These are phyloP conservation scores for Machimus rusticus DNA, from an alignment of 2,888 invertebrate species.

Conservation along the genomic window DNA sequence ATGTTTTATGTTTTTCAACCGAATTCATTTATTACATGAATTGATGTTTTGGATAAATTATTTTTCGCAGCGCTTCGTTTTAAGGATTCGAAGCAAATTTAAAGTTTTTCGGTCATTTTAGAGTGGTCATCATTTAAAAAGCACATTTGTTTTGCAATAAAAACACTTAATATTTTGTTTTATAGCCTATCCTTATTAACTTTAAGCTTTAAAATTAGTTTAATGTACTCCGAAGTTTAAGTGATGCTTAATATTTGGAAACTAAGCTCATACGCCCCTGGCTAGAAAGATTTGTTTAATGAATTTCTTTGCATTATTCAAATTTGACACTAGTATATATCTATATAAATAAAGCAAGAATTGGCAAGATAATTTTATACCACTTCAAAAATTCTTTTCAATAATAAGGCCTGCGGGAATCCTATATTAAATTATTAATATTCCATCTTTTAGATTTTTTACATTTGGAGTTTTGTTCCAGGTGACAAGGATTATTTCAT, in stretches of 20 bases:
- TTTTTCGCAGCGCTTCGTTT: not conserved
- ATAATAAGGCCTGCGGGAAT: too few species aligned
- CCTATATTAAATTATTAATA: too few species aligned
- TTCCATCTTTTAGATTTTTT: too few species aligned
- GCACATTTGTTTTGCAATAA: not conserved
- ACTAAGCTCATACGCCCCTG: not conserved
- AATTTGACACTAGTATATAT: not conserved
- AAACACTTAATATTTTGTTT: not conserved
- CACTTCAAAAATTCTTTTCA: too few species aligned
- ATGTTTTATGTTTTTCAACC: not conserved
- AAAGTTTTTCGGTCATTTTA: not conserved
- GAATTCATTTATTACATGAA: not conserved
- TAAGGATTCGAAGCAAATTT: not conserved
- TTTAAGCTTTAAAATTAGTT: not conserved
- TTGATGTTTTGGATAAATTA: not conserved
- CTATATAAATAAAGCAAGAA: not conserved
- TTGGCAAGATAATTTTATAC: too few species aligned
- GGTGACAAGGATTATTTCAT: too few species aligned
- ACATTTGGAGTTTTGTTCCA: too few species aligned
- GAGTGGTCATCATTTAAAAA: not conserved
- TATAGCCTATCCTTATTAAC: not conserved
- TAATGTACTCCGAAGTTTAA: not conserved
- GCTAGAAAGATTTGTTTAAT: not conserved
- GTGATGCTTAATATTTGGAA: not conserved
- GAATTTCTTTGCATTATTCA: not conserved